Percentiles rank a stretch among this genome's conserved stretches.
Evolutionary conservation across 2,113 vertebrate species (phyloP).

Genomic region (Caranx melampygus): DNA sequence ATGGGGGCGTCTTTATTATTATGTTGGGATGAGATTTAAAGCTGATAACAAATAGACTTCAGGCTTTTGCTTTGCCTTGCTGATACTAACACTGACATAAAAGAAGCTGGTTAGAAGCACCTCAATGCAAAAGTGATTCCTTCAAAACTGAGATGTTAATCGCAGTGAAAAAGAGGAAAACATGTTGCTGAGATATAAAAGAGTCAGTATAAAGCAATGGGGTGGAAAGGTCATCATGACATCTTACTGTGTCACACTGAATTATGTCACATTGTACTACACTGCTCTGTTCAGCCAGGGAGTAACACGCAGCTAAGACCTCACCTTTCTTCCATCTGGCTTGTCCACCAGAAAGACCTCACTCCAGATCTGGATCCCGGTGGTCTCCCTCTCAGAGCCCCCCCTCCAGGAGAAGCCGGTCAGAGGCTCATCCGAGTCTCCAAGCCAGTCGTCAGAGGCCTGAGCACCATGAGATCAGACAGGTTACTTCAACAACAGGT

Average conservation of each 20-base stretch:
- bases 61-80: background rate
- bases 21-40: background rate
- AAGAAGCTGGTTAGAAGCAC: background rate
- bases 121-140: background rate
- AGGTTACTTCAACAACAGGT: background rate
- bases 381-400: conserved; percentile 96
- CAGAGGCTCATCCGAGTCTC: conserved; percentile 92
- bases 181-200: background rate
- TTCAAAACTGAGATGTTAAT: too few species aligned
- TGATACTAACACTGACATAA: too few species aligned
- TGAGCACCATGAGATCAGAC: conserved; percentile 56
- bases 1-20: background rate
- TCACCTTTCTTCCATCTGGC: conserved; percentile 92
- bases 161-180: background rate
- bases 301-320: background rate
- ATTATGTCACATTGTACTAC: background rate
- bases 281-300: background rate
- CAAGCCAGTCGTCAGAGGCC: conserved; percentile 92
- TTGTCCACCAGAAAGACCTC: conserved; percentile 97
- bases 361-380: conserved; percentile 98
- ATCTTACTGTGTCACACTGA: background rate
- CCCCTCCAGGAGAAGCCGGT: conserved; percentile 98
- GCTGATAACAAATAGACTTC: background rate
- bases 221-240: background rate
- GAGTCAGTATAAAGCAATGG: background rate